Conservation (phyloP, 2,888 invertebrate species). For the Drosophila anomalata region DNA sequence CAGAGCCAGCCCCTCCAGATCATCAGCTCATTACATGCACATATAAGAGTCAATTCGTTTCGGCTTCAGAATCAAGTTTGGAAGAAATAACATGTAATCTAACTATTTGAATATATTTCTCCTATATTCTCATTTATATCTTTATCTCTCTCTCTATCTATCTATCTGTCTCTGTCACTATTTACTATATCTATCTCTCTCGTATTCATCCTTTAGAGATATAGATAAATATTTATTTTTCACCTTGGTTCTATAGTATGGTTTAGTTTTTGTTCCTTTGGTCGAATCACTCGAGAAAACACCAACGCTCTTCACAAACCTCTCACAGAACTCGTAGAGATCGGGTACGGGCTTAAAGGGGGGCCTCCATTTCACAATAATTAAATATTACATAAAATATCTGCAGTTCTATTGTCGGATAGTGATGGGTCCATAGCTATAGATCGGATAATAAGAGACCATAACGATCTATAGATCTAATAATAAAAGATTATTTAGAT, state of each 20-base stretch:
- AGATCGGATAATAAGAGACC: no score
- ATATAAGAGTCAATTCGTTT: slow-evolving; percentile 85
- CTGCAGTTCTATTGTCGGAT: background rate
- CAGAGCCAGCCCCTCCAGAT: slow-evolving; percentile 93
- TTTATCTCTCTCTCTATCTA: slow-evolving; percentile 18
- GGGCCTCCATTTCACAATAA: no score
- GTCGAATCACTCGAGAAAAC: slow-evolving; percentile 25
- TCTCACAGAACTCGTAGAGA: background rate
- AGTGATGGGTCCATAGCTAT: no score
- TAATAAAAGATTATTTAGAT: background rate
- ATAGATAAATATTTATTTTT: background rate
- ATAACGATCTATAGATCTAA: no score
- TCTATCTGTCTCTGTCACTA: slow-evolving; percentile 16
- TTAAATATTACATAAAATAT: background rate
- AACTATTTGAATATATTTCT: slow-evolving; percentile 77
- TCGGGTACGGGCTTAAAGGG: no score
- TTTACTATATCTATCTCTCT: slow-evolving; percentile 13
- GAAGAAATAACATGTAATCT: slow-evolving; percentile 88
- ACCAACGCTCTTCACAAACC: slow-evolving; percentile 23
- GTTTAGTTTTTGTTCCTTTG: background rate
- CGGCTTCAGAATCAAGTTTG: slow-evolving; percentile 87
- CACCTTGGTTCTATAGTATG: background rate
- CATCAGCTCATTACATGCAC: slow-evolving; percentile 87
- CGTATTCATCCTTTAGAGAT: slow-evolving; percentile 21
- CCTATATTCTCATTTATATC: slow-evolving; percentile 41